Evolutionary conservation across 2,888 invertebrate species (phyloP).

Genomic region (Andricus quercusramuli): DNA sequence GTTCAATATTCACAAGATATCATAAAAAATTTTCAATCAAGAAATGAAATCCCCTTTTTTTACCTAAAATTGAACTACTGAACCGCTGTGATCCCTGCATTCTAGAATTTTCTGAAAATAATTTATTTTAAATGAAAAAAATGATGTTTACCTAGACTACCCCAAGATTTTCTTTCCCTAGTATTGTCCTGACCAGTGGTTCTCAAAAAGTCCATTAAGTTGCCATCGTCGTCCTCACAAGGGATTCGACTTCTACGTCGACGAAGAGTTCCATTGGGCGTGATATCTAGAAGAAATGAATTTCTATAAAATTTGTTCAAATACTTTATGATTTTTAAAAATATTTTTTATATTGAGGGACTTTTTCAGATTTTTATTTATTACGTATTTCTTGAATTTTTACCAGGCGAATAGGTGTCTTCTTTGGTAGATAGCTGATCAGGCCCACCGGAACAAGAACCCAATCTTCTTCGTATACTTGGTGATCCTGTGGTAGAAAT

Average conservation of each 20-base stretch:
- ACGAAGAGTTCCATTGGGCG: conserved; percentile 92
- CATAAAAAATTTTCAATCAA: too few relatives aligned
- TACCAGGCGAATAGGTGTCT: conserved; percentile 82
- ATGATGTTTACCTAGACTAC: conserved; percentile 85
- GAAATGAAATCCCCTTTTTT: too few relatives aligned
- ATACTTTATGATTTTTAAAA: neutral
- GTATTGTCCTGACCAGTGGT: conserved; percentile 88
- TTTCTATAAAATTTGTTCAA: neutral
- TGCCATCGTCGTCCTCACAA: conserved; percentile 90
- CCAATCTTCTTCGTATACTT: conserved; percentile 84
- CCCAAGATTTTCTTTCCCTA: conserved; percentile 90
- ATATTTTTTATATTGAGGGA: neutral
- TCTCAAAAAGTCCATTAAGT: conserved; percentile 91
- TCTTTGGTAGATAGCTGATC: conserved; percentile 77
- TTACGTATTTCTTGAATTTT: neutral
- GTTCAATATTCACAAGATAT: too few relatives aligned
- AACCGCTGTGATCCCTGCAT: too few relatives aligned
- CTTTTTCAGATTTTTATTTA: neutral
- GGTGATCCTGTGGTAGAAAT: conserved; percentile 84
- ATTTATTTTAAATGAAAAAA: too few relatives aligned
- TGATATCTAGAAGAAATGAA: conserved; percentile 83
- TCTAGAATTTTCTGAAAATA: too few relatives aligned
- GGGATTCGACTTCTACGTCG: conserved; percentile 90
- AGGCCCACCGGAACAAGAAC: conserved; percentile 80
- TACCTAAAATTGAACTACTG: too few relatives aligned